phyloP scores from a whole-genome alignment of 2,888 invertebrate species.

The Lumbricus terrestris region DNA sequence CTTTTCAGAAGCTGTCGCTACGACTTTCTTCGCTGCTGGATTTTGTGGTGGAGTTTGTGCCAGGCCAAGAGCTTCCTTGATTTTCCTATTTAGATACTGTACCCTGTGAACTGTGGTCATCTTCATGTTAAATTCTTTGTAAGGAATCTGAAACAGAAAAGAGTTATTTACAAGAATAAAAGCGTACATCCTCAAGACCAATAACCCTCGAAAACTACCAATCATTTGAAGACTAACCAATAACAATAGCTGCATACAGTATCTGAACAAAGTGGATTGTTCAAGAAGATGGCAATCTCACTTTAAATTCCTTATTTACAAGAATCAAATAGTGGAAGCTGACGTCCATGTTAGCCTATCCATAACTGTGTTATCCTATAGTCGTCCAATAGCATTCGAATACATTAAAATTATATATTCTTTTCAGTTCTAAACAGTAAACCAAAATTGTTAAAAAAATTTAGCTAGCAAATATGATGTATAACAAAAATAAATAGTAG shows the following conservation, averaged over 20 bases:
- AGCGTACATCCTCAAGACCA: background rate
- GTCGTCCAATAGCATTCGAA: too few relatives aligned
- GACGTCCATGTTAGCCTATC: too few relatives aligned
- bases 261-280: background rate
- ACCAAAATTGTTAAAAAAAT: too few relatives aligned
- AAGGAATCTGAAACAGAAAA: slow-evolving; percentile 5
- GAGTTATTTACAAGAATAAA: too few relatives aligned
- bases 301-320: background rate
- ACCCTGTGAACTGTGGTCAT: background rate
- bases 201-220: background rate
- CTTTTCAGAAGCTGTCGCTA: too few relatives aligned
- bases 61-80: background rate
- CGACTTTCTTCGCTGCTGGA: background rate
- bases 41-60: background rate
- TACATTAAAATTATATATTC: too few relatives aligned
- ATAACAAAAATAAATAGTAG: too few relatives aligned
- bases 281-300: background rate
- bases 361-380: too few relatives aligned
- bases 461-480: too few relatives aligned
- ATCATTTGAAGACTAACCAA: background rate
- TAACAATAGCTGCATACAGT: background rate
- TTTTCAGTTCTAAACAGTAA: too few relatives aligned
- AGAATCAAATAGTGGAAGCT: too few relatives aligned
- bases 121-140: background rate
- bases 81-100: background rate